Evolutionary conservation across 2,113 vertebrate genomes (phyloP).

Genomic region (Synchiropus splendidus): DNA sequence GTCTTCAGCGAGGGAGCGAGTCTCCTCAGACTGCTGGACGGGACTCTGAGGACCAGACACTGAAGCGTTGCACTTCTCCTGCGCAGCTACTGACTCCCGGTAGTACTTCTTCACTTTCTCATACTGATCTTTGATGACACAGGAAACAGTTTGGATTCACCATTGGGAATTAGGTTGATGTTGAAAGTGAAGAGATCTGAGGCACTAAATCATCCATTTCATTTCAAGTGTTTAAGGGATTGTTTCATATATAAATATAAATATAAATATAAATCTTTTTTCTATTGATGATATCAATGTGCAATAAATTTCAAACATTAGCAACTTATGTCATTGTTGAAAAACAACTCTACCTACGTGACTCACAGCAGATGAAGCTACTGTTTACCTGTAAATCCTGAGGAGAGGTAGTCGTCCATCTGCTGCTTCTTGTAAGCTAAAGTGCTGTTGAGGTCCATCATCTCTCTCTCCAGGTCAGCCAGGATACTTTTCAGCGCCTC

Average conservation of each 20-base stretch:
- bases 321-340: no score
- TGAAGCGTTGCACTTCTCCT: constrained; percentile 42
- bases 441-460: constrained; percentile 63
- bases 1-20: constrained; percentile 6
- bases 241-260: no score
- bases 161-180: no score
- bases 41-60: constrained; percentile 51
- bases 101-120: constrained; percentile 58
- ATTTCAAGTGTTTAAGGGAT: no score
- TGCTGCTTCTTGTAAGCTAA: constrained; percentile 40
- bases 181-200: no score
- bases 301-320: no score
- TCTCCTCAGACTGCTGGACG: constrained; percentile 48
- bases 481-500: constrained; percentile 30
- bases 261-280: no score
- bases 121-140: constrained; percentile 65
- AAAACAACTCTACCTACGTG: no score
- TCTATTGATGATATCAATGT: no score
- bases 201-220: no score
- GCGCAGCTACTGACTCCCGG: constrained; percentile 52
- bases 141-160: background rate
- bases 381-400: constrained; percentile 63
- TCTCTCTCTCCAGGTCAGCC: constrained; percentile 32
- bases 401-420: constrained; percentile 46
- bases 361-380: background rate